Conservation (phyloP, 2,888 invertebrate species). For the Philereme vetulata region DNA sequence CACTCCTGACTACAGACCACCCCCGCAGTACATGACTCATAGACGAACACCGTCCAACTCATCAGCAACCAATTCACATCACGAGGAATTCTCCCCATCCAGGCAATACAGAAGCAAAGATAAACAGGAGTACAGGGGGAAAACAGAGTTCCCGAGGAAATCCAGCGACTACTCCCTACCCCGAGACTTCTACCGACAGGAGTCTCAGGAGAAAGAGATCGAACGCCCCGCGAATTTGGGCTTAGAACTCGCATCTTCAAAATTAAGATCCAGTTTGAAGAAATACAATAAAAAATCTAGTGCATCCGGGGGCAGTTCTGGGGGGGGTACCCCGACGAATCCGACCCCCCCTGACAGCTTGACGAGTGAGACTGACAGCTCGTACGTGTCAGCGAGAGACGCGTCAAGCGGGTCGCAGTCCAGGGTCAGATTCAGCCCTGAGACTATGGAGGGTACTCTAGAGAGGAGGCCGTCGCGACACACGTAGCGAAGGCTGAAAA, state of each 20-base stretch:
- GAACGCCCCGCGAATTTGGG: slow-evolving; percentile 81
- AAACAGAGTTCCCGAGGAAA: slow-evolving; percentile 69
- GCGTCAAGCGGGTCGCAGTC: slow-evolving; percentile 87
- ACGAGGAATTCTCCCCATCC: slow-evolving; percentile 75
- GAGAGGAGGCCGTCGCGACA: slow-evolving; percentile 64
- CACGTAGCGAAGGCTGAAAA: slow-evolving; percentile 79
- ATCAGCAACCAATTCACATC: slow-evolving; percentile 82
- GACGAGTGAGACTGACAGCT: slow-evolving; percentile 92
- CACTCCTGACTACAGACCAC: slow-evolving; percentile 63
- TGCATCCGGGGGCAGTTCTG: slow-evolving; percentile 83
- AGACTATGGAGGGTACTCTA: slow-evolving; percentile 83
- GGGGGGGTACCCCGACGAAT: slow-evolving; percentile 90
- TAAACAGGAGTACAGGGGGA: slow-evolving; percentile 60
- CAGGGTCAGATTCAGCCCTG: slow-evolving; percentile 91
- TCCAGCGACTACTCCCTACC: slow-evolving; percentile 68
- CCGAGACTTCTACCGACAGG: slow-evolving; percentile 68
- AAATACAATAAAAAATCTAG: slow-evolving; percentile 85
- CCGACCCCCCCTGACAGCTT: slow-evolving; percentile 94
- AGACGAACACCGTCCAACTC: slow-evolving; percentile 91
- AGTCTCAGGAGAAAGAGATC: slow-evolving; percentile 63
- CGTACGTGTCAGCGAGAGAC: slow-evolving; percentile 94
- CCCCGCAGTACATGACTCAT: slow-evolving; percentile 80
- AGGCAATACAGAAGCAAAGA: slow-evolving; percentile 63
- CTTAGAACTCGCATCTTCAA: slow-evolving; percentile 87
- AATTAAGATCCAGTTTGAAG: slow-evolving; percentile 91